These are phyloP conservation scores for Boulengeromyrus knoepffleri DNA, from an alignment of 2,113 vertebrate species.

Conservation along the genomic window DNA sequence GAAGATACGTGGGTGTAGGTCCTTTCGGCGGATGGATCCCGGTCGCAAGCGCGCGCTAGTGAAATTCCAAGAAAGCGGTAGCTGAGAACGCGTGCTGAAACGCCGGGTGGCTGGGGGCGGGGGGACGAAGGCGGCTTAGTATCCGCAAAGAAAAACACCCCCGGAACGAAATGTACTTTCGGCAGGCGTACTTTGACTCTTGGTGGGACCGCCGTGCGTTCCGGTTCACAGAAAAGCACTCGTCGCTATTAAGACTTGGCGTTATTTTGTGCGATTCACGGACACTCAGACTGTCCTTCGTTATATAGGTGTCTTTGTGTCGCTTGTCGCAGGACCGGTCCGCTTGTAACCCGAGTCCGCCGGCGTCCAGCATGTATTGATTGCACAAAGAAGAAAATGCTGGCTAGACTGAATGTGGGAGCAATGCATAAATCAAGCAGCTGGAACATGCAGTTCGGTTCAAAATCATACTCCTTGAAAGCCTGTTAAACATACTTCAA, in stretches of 20 bases:
- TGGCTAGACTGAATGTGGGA: neutral
- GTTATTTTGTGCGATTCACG: neutral
- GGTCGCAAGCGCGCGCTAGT: neutral
- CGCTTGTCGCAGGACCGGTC: neutral
- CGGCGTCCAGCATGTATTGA: neutral
- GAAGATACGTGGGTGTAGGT: conserved; percentile 11
- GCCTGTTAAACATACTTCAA: neutral
- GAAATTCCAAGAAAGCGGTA: conserved; percentile 59
- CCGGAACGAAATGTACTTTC: conserved; percentile 2
- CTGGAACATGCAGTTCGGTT: neutral
- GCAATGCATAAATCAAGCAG: neutral
- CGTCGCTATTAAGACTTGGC: neutral
- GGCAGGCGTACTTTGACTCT: neutral
- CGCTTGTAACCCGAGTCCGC: neutral
- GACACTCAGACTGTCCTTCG: neutral
- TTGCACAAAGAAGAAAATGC: neutral
- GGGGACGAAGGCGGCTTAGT: neutral
- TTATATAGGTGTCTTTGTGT: neutral
- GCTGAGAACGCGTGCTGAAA: conserved; percentile 57
- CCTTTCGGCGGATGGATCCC: conserved; percentile 48
- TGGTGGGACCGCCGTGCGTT: neutral
- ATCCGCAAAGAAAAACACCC: neutral
- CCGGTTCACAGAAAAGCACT: neutral
- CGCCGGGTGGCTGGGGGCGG: conserved; percentile 36
- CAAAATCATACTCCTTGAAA: neutral